Evolutionary conservation across 1,140 invertebrate species (phyloP), one percentile per base, ranked within the genome.

Genomic region (Platyscapa corneri): DNA sequence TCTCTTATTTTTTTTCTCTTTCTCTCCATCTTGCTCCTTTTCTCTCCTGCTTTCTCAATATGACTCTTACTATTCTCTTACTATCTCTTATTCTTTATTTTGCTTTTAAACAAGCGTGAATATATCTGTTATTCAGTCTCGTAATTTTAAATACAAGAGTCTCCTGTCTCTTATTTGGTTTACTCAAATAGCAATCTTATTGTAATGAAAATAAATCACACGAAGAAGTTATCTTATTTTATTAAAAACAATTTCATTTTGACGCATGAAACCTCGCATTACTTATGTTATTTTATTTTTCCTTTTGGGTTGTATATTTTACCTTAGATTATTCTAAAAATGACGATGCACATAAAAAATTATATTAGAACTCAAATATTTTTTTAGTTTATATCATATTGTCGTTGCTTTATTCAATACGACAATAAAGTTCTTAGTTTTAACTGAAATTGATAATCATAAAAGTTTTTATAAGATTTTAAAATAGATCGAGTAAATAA

Each of bases 171-270:
- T 42, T 39, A 67, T 65, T 10, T 10, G 42, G 5, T n/a, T 65
- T n/a, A 46, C 37, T 6, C 5, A 67, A 80, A 60, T 56, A 37
- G 34, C 39, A 60, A 78, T 78, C 16, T 39, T n/a, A 27, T 12
- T 27, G 27, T 64, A 60, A 64, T 42, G 3, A 80, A 67, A 49
- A 32, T 46, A 46, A 67, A 67, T 80, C 34, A 10, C 27, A 34
- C 60, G 10, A 32, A 80, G 3, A 10, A 80, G 60, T 67, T 67
- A 32, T 30, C 5, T 46, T 67, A 20, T 65, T 46, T 67, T 67
- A 34, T 20, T 37, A 30, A 80, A 37, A 60, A 67, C 78, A n/a
- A 49, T 46, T 80, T 80, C 20, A 80, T 65, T 67, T 46, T 0
- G 1, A 46, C 14, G 23, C 67, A 46, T 14, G 34, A 65, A 80